Base-by-base conservation (phyloP, 2,113 vertebrate genomes). In the Gymnorhina tibicen region DNA sequence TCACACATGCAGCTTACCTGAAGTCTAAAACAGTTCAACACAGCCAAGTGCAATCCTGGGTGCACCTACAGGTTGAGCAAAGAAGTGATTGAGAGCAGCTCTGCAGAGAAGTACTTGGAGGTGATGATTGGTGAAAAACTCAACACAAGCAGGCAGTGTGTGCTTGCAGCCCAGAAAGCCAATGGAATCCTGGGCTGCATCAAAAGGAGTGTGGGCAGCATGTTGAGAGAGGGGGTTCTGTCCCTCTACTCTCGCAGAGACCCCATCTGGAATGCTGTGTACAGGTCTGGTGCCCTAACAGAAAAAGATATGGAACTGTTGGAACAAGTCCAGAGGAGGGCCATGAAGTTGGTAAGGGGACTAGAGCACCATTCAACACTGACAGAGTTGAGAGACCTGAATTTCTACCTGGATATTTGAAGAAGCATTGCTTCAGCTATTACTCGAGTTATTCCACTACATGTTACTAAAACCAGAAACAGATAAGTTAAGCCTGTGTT, bases 361-460 rank as follows among this genome's bases (percentile, higher is more conserved):
- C 12, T 37, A 49, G 8, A 37, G 26, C 49, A 56, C 26, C 42
- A 76, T 20, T 12, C 73, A 59, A 14, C 52, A 21, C 32, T n/a
- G 24, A 26, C 7, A 28, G 33, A 75, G 32, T 18, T 41, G 58
- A 59, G 14, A 93, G 50, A 80, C 26, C 17, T 91, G 75, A 94
- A 59, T 86, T 90, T 41, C 50, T 69, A 30, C 33, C 21, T 67
- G 50, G 32, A 33, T 74, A 59, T 73, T 42, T 76, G 44, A 88
- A 84, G 50, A 74, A 79, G 49, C 8, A 23, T 13, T 83, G 30
- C 76, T 90, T 73, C 67, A 73, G 41, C 21, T 63, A 24, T 50
- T 66, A 46, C 28, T 41, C 0, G 0, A 85, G 33, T 42, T 87
- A 79, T 22, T 68, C 49, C 0, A 0, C 23, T 62, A 62, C 0